Conservation (phyloP, 2,888 invertebrate genomes). For the Sacculina carcini region DNA sequence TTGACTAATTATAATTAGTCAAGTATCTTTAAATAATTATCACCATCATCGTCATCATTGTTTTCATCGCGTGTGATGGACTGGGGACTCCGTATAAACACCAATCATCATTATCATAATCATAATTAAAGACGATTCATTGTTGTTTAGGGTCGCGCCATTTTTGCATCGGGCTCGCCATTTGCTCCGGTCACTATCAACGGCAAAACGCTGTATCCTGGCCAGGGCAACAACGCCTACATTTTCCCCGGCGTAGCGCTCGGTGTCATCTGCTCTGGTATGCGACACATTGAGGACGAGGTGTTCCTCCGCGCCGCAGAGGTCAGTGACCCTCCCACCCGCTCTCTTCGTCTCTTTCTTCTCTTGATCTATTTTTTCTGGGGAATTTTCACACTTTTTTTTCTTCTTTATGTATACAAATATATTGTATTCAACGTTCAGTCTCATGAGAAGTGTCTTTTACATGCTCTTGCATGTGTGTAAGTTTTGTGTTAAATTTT, state of each 20-base stretch:
- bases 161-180: conserved; percentile 29
- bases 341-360: background rate
- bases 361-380: background rate
- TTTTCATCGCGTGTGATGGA: too few species aligned
- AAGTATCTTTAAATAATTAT: too few species aligned
- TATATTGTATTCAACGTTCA: background rate
- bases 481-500: too few species aligned
- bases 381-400: conserved; percentile 21
- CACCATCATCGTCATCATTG: too few species aligned
- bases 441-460: too few species aligned
- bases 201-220: conserved; percentile 58
- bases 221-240: conserved; percentile 94
- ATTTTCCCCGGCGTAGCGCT: conserved; percentile 86
- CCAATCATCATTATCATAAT: too few species aligned
- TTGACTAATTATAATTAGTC: too few species aligned
- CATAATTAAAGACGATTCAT: too few species aligned
- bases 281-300: conserved; percentile 75
- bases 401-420: background rate
- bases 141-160: conserved; percentile 25
- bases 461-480: too few species aligned
- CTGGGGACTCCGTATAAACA: too few species aligned
- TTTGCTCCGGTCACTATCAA: conserved; percentile 39
- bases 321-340: conserved; percentile 18
- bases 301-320: conserved; percentile 78
- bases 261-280: conserved; percentile 70